phyloP scores from a whole-genome alignment of 2,888 invertebrate genomes.

The Brachyptera risi region DNA sequence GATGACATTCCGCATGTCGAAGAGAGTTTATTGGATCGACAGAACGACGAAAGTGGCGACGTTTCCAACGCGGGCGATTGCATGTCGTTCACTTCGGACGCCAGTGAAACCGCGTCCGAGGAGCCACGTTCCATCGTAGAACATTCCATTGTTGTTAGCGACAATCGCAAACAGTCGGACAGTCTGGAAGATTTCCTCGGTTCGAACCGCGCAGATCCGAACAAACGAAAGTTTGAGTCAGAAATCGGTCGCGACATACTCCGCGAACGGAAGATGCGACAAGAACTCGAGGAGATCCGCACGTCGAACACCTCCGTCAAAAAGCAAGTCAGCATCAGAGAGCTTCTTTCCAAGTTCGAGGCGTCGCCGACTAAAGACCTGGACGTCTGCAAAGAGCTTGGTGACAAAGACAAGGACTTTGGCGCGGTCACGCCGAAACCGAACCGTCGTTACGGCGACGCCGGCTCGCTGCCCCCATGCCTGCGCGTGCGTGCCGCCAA shows the following conservation, averaged over 20 bases:
- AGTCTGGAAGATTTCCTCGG: constrained; percentile 5
- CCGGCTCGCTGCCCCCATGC: constrained; percentile 51
- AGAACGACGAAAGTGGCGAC: no score
- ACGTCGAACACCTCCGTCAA: constrained; percentile 22
- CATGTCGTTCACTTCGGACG: neutral
- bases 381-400: neutral
- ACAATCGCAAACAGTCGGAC: neutral
- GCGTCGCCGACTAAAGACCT: constrained; percentile 52
- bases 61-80: no score
- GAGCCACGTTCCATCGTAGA: no score
- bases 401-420: neutral
- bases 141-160: no score
- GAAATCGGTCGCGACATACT: constrained; percentile 49
- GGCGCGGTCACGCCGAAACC: neutral
- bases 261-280: constrained; percentile 46
- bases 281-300: constrained; percentile 41
- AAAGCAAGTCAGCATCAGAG: constrained; percentile 51
- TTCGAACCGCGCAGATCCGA: constrained; percentile 13
- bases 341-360: constrained; percentile 60
- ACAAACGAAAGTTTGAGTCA: constrained; percentile 46
- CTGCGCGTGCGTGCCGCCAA: constrained; percentile 56
- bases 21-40: no score
- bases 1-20: neutral
- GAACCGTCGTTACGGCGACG: neutral
- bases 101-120: neutral